These are phyloP conservation scores for Ceuthmochares aereus DNA, from an alignment of 2,113 vertebrate species.

Conservation along the genomic window DNA sequence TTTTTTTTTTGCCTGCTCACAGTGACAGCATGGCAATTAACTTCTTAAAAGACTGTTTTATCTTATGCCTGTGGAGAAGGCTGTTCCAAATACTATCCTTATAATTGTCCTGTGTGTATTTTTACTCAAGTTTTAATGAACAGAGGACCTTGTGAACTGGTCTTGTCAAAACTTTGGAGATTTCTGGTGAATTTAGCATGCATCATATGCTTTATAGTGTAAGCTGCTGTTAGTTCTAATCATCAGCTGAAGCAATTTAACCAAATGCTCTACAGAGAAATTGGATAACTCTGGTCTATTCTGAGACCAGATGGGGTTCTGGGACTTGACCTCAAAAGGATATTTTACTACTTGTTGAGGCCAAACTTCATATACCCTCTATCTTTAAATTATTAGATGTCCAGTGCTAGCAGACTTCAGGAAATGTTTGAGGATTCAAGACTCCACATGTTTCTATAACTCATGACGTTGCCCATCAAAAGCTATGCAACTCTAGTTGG, in stretches of 20 bases:
- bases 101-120: neutral
- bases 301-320: neutral
- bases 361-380: neutral
- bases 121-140: neutral
- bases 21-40: neutral
- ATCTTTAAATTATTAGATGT: neutral
- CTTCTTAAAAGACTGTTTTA: neutral
- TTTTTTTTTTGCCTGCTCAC: neutral
- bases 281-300: neutral
- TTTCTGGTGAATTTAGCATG: neutral
- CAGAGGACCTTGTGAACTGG: neutral
- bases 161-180: neutral
- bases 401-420: neutral
- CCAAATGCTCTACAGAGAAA: conserved; percentile 5
- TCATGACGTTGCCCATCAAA: neutral
- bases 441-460: neutral
- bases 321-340: neutral
- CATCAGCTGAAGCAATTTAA: conserved; percentile 19
- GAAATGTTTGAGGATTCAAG: neutral
- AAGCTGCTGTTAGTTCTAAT: conserved; percentile 16
- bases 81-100: neutral
- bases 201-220: neutral
- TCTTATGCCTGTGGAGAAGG: neutral
- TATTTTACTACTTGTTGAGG: neutral
- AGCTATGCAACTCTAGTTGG: neutral